A percentile compares a stretch with the other conserved stretches of the same genome.
These are phyloP conservation scores for Sclerurus mexicanus DNA, from an alignment of 2,113 vertebrate genomes.

Conservation along the genomic window DNA sequence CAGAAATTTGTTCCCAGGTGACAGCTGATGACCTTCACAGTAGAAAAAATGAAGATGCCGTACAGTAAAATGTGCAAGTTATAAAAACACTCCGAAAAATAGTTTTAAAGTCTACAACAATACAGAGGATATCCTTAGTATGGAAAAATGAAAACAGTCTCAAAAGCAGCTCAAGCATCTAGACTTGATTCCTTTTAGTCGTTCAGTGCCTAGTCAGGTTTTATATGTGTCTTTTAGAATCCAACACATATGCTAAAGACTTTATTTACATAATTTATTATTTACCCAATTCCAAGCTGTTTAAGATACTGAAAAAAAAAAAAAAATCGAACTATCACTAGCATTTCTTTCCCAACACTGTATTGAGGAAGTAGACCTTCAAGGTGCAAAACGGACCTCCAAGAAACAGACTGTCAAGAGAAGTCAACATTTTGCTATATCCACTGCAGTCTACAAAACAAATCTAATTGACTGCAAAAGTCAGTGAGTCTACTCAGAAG, in stretches of 20 bases:
- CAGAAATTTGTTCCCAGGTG: not conserved
- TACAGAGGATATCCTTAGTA: not conserved
- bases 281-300: not conserved
- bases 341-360: not conserved
- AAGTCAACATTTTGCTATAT: not conserved
- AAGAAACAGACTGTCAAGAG: not conserved
- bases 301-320: not conserved
- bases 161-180: not conserved
- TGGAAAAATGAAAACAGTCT: not conserved
- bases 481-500: not conserved
- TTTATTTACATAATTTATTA: not conserved
- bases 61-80: not conserved
- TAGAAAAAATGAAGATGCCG: not conserved
- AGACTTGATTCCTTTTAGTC: not conserved
- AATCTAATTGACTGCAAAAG: not conserved
- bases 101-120: not conserved
- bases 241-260: not conserved
- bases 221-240: not conserved
- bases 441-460: not conserved
- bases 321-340: too few species aligned
- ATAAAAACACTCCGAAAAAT: not conserved
- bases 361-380: not conserved
- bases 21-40: not conserved
- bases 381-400: not conserved
- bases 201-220: not conserved